Evolutionary conservation across 2,888 invertebrate species (phyloP), one percentile per base, ranked within the genome.

Genomic region (Oconnorella tubifera): DNA sequence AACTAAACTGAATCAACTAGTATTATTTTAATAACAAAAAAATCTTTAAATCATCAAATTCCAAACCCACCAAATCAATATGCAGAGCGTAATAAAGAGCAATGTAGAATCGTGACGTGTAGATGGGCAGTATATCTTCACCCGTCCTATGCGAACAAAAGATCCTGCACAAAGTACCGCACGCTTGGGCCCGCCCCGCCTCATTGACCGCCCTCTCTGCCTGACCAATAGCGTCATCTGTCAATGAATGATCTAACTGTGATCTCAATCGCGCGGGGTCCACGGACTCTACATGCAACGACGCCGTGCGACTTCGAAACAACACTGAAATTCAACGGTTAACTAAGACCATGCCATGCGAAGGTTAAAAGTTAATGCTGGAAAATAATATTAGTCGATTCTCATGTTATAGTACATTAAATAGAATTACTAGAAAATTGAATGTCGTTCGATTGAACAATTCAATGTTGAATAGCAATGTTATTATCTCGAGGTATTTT

Each of bases 71-170:
- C 62, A 49, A 50, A 14, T 62, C 63, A 3, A 62, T 56, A n/a
- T 88, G 85, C 28, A 96, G 86, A 0, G 95, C 96, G 80, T 92
- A 91, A 75, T 90, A 90, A 69, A 99, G 83, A 2, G 93, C 91
- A 75, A 94, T 88, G 83, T 95, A 96, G 84, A 96, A 94, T 58
- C 97, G 86, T 10, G 96, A 92, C 75, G 96, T 85, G 84, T 98
- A 98, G 1, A 84, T 90, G 0, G 95, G 92, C 62, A 92, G 85
- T 74, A 99, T 92, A 77, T 90, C 90, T 84, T 96, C 96, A 50
- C 91, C 91, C 1, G 94, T 92, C 83, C 92, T 93, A 83, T 95
- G 95, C 0, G 96, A 90, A 82, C 94, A 96, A 80, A 99, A 90
- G 78, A 98, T 93, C 75, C 96, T 87, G 82, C 98, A 98, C 28